Evolutionary conservation across 1,140 invertebrate genomes (phyloP), one percentile per base, ranked within the genome.

Genomic region (Bombus impatiens): DNA sequence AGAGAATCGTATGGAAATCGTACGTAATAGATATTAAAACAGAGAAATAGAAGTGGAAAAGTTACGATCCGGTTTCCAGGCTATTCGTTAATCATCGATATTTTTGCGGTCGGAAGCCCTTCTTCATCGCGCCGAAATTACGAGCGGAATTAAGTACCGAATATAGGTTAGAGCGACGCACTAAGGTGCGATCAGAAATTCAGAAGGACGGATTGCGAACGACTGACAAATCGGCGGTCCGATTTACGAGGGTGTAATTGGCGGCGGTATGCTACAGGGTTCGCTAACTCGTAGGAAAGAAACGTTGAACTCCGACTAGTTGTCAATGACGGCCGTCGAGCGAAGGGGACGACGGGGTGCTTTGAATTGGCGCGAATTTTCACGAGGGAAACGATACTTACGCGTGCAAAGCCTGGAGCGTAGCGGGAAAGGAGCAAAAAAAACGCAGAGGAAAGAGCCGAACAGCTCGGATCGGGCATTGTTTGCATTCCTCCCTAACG

Each of bases 161-260:
- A 37, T 32, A 84, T 32, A 87, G 32, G 84, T 82, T 81, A 82
- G 71, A 53, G 57, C 71, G 80, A 72, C 86, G 80, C 86, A 85
- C 89, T 91, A 91, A 90, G 78, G 81, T 78, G 81, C 87, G 87
- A 62, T 86, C 44, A 47, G 87, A 91, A 88, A 89, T 90, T 89
- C 80, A 81, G 81, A 86, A 76, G 83, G 86, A 86, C 76, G 89
- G 79, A 90, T 89, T 83, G 74, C 65, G 68, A 82, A 82, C 79
- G 77, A 70, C 77, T 89, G 90, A 91, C 88, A 90, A 91, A 91
- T 91, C 89, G 85, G 82, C 81, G 88, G 65, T 62, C 81, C 84
- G 89, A 91, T 91, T 91, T 90, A 90, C 75, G 87, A 87, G 86
- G 81, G 83, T 88, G 82, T 91, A 91, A 91, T 91, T 91, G 89